These are phyloP conservation scores for Pyrrhia umbra DNA, from an alignment of 2,888 invertebrate species.

Conservation along the genomic window DNA sequence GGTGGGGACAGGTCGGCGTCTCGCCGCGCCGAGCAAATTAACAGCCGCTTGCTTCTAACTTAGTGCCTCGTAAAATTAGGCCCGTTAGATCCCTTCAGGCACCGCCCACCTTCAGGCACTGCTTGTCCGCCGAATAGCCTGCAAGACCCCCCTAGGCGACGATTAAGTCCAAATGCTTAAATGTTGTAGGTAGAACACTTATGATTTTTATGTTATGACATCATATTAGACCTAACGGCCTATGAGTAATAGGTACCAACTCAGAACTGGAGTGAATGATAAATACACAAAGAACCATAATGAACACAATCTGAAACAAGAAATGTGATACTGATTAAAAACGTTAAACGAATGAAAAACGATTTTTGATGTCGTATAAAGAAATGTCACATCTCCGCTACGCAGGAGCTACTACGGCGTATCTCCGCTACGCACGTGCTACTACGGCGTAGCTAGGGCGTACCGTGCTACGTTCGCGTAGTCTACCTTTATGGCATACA, in stretches of 20 bases:
- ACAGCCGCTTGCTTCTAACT: conserved; percentile 87
- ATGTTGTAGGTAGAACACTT: conserved; percentile 76
- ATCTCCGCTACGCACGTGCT: not conserved
- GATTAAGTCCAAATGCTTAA: conserved; percentile 75
- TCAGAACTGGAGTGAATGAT: not conserved
- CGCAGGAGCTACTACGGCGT: not conserved
- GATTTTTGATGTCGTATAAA: too few relatives aligned
- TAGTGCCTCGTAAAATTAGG: conserved; percentile 89
- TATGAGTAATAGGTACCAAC: not conserved
- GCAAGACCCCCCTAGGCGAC: conserved; percentile 71
- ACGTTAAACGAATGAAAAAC: too few relatives aligned
- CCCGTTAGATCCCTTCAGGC: conserved; percentile 84
- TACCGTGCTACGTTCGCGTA: not conserved
- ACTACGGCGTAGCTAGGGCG: not conserved
- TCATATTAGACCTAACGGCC: conserved; percentile 1
- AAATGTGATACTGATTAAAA: too few relatives aligned
- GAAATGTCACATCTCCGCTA: too few relatives aligned
- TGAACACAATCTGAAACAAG: too few relatives aligned
- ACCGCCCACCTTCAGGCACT: conserved; percentile 69
- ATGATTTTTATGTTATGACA: conserved; percentile 66
- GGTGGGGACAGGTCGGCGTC: conserved; percentile 85
- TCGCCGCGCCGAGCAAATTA: conserved; percentile 84
- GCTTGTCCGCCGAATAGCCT: conserved; percentile 49
- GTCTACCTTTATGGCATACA: not conserved
- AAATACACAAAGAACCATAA: not conserved